Evolutionary conservation across 2,113 vertebrate genomes (phyloP), one percentile per base, ranked within the genome.

Genomic region (Melanostigma gelatinosum): DNA sequence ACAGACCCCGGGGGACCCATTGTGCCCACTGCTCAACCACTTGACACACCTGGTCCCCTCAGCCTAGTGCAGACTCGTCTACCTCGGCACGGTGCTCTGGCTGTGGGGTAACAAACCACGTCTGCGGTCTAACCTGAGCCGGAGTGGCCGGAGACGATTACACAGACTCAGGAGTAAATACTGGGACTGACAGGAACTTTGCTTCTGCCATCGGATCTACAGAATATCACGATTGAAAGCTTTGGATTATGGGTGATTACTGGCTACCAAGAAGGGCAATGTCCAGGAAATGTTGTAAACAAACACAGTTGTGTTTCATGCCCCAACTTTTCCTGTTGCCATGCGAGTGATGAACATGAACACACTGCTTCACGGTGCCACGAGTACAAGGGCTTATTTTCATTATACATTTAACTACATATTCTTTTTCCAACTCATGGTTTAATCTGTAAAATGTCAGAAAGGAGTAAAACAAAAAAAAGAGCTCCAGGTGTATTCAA

Each of bases 41-140:
- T 89, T 86, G 84, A 91, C 90, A 93, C 92, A 90, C 89, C 88
- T 92, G 90, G 90, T 90, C 79, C 79, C 69, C 54, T 75, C 77
- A 79, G 72, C 48, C 76, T 72, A 75, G 52, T 40, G 67, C 87
- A 70, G 82, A 63, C 83, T 60, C 68, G 38, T 80, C 84, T 79
- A 71, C 54, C 55, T 67, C 67, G 77, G 74, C 72, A 66, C 66
- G 61, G 68, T 18, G 72, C 42, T 40, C 67, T 34, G 38, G 80
- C 68, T 67, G 55, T 20, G 67, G 27, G 63, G 46, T 32, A 44
- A 66, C 77, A 72, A 72, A 67, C 71, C 64, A 34, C 36, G 64
- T 75, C 79, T 80, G 72, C 5, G 10, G 38, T 46, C 27, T 50
- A 44, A 75, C 68, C 75, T 29, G 67, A 83, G 69, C 27, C 27